Evolutionary conservation across 2,113 vertebrate genomes (phyloP), one percentile per base, ranked within the genome.

Genomic region (Dipodomys stephensi): DNA sequence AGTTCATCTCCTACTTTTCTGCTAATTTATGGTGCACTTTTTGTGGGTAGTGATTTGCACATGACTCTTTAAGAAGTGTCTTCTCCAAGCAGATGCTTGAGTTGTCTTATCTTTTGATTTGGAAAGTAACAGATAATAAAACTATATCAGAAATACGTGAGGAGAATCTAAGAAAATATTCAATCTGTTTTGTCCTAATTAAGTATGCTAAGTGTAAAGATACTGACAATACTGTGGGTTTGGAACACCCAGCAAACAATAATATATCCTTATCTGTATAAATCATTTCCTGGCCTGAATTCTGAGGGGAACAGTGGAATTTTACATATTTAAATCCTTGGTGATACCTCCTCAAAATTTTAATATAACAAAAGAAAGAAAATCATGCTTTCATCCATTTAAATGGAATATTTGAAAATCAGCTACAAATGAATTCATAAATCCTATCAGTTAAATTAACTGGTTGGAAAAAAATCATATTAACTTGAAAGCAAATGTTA

Each of bases 401-500:
- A 39, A 32, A 2, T 44, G 8, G 5, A 82, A 83, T 71, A 65
- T 77, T 91, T 9, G 67, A 77, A 77, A 15, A 44, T 16, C 18
- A 72, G 6, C 6, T 46, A 83, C 16, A 92, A 92, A 65, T 5
- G 76, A 93, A 79, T 60, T 69, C 44, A 62, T 30, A 93, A 94
- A 60, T 81, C 23, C 71, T 64, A 78, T 81, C 4, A 19, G 23
- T 86, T 91, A 27, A 72, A 23, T n/a, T 3, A 11, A 4, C 77
- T 57, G 91, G 65, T 91, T 57, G 20, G 30, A 67, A 87, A 80
- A 83, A 57, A 60, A 96, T 11, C 23, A 95, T 89, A 86, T 79
- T 53, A 83, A 74, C 32, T 73, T 88, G 64, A 92, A 80, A 93
- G 46, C 22, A 94, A 62, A 72, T 83, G 8, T 64, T 92, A 95